phyloP scores from a whole-genome alignment of 2,113 vertebrate species.

The Dipodomys merriami region DNA sequence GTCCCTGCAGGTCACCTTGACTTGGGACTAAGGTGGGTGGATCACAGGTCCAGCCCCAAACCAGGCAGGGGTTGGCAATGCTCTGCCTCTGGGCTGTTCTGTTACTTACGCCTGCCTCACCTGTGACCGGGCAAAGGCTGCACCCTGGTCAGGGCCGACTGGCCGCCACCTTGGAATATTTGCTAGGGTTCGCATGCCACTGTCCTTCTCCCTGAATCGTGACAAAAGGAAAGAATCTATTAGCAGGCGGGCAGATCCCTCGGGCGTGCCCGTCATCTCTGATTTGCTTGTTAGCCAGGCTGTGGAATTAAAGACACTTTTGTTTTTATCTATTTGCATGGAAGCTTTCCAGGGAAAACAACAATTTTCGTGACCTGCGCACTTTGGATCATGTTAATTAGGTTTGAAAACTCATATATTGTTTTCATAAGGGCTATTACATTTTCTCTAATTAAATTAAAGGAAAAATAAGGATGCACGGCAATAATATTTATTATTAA shows the following conservation, averaged over 20 bases:
- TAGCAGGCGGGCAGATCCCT: slow-evolving; percentile 84
- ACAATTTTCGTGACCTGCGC: slow-evolving; percentile 87
- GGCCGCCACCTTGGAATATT: slow-evolving; percentile 75
- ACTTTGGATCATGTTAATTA: slow-evolving; percentile 90
- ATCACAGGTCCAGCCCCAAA: not conserved
- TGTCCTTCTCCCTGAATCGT: slow-evolving; percentile 82
- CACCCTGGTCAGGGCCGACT: slow-evolving; percentile 83
- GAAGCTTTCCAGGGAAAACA: slow-evolving; percentile 91
- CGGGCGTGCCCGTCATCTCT: slow-evolving; percentile 86
- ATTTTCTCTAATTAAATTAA: slow-evolving; percentile 92
- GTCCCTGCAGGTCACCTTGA: not conserved
- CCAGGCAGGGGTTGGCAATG: no score
- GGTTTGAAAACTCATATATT: slow-evolving; percentile 91
- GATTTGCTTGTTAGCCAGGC: slow-evolving; percentile 82
- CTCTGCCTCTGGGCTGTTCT: slow-evolving; percentile 75
- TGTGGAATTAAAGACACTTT: slow-evolving; percentile 86
- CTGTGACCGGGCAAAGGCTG: slow-evolving; percentile 63
- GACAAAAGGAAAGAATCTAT: slow-evolving; percentile 89
- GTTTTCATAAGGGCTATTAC: slow-evolving; percentile 93
- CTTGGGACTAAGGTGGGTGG: not conserved
- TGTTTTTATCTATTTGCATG: slow-evolving; percentile 90
- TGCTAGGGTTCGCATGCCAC: slow-evolving; percentile 82
- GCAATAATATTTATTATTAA: slow-evolving; percentile 92
- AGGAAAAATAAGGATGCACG: slow-evolving; percentile 89
- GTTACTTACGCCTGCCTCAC: slow-evolving; percentile 54